phyloP scores from a whole-genome alignment of 2,888 invertebrate species.

The Lottia scabra region DNA sequence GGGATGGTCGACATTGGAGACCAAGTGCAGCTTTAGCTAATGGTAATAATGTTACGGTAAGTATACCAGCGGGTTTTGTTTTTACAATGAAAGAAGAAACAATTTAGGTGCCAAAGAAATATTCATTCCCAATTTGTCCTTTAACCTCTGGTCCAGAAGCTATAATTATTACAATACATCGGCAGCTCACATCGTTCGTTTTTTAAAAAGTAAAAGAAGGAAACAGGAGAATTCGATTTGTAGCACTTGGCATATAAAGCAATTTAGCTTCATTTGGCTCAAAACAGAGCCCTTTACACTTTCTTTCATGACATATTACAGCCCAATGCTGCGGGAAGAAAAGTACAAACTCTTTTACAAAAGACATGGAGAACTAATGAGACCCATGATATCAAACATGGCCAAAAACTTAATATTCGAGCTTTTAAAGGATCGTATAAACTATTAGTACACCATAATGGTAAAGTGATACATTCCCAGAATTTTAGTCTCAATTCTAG shows the following conservation, averaged over 20 bases:
- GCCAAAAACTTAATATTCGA: constrained; percentile 8
- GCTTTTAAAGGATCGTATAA: constrained; percentile 14
- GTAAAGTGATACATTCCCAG: constrained; percentile 11
- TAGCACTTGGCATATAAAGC: background rate
- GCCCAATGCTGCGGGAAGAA: constrained; percentile 12
- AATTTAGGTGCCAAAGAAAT: too few species aligned
- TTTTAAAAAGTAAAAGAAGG: too few species aligned
- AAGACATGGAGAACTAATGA: constrained; percentile 12
- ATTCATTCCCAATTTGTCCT: too few species aligned
- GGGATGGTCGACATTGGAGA: constrained; percentile 17
- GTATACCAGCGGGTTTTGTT: background rate
- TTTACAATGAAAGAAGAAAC: background rate
- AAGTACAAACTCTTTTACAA: background rate
- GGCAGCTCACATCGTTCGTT: too few species aligned
- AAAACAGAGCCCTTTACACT: background rate
- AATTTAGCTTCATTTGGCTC: background rate
- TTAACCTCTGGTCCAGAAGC: too few species aligned
- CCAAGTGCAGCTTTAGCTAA: constrained; percentile 18
- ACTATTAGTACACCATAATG: constrained; percentile 6
- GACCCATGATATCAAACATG: constrained; percentile 1
- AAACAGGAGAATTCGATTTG: too few species aligned
- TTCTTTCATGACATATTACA: background rate
- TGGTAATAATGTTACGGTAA: constrained; percentile 11
- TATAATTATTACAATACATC: too few species aligned
- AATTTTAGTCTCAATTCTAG: constrained; percentile 6